Evolutionary conservation across 53 echinoderm and acorn worm species (phyloP), one percentile per base, ranked within the genome.

Genomic region (Stichopus horrens): DNA sequence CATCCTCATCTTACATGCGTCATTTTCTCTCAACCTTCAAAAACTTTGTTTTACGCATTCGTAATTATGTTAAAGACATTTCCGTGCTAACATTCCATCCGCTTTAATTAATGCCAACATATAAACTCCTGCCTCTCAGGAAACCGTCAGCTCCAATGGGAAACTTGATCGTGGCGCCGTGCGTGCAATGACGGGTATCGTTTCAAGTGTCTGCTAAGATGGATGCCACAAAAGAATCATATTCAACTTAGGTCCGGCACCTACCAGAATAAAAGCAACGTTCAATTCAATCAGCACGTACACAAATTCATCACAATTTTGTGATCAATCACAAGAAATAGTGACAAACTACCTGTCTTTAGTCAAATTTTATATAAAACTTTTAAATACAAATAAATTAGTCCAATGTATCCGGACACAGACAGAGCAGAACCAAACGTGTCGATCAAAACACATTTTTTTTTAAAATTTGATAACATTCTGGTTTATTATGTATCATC

Each of bases 41-140:
- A 81, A 81, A 81, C 56, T 80, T 81, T 81, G 58, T 57, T 81
- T 81, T 81, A 81, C 81, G 81, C 81, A 81, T 81, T 81, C 81
- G 81, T 81, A 81, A 81, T 81, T 81, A 81, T 81, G 81, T 81
- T 81, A 81, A 81, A 81, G 56, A 81, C 81, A 81, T 81, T 81
- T 81, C 58, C 81, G 81, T 81, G 81, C 81, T 58, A 81, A 81
- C 81, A 81, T 81, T 22, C 56, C 56, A 81, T 81, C 81, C 21
- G 57, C 20, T 81, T 81, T 81, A 81, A 81, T 81, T 81, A 81
- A 81, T 81, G 81, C 81, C 81, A 20, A 55, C 56, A 81, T 81
- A 81, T 56, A 56, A 81, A 57, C 81, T 55, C 10, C 81, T 56
- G 21, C 81, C 21, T 56, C 57, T 81, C 81, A 81, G 58, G 81